Base-by-base conservation (phyloP, 92 coral and sea anemone species). In the Desmophyllum pertusum region DNA sequence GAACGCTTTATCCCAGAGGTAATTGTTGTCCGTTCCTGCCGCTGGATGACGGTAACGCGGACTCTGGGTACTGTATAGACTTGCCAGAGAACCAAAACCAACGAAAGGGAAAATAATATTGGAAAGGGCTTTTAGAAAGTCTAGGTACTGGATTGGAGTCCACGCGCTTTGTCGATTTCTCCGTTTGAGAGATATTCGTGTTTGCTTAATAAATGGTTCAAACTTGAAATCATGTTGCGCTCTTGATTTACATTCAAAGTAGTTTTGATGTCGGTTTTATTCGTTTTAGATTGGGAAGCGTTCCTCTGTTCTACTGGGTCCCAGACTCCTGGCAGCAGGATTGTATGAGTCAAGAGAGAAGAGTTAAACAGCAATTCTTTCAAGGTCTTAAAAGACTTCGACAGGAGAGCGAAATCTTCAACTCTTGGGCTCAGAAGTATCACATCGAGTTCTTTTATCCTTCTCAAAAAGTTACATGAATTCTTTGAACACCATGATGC, bases 401-500 rank as follows among this genome's bases (percentile, higher is more conserved):
- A 46, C 75, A 79, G 71, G 91, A 91, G 63, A 82, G 83, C 18
- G 63, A 80, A 59, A 77, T 88, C 39, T 91, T 78, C 59, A 83
- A 84, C 17, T 78, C 83, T 38, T 88, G 89, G 91, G 79, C 79
- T 1, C 80, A 75, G 43, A 77, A 80, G 50, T 84, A 80, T 75
- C 84, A 88, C 72, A 87, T 91, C 36, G 94, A 91, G 75, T 91
- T 91, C 89, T 89, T 91, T 71, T 91, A 91, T 77, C 94, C 94
- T n/a, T 82, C 86, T 39, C 79, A 73, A 31, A 71, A 55, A 50
- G 30, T 82, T 40, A 71, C 42, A 71, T 71, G 36, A 82, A 53
- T 39, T 36, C 5, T 71, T 35, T 40, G 21, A 38, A 25, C 50
- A n/a, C 23, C 55, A 78, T n/a, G 37, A n/a, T 27, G 35, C 19